Conservation (phyloP, 2,888 invertebrate genomes). For the Steinernema carpocapsae region DNA sequence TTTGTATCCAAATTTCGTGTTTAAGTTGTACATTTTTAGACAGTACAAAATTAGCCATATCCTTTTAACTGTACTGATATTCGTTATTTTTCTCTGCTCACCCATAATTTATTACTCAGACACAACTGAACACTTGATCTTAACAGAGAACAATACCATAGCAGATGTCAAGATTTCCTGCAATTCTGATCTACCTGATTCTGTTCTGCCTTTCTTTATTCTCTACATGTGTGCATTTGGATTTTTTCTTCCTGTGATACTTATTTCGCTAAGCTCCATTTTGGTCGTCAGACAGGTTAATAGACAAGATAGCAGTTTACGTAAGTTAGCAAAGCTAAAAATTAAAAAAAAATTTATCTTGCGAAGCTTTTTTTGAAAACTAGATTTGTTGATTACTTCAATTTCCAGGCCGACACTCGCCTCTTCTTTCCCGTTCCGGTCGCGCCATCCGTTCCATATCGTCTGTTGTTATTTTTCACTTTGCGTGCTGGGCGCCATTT, state of each 20-base stretch:
- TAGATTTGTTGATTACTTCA: not conserved
- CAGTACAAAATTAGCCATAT: conserved; percentile 37
- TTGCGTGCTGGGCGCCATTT: conserved; percentile 47
- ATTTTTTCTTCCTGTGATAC: conserved; percentile 49
- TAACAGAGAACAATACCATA: conserved; percentile 34
- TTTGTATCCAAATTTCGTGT: not conserved
- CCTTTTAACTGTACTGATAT: conserved; percentile 39
- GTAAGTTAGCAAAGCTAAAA: not conserved
- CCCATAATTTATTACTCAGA: conserved; percentile 58
- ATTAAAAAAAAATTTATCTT: not conserved
- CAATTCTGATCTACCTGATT: conserved; percentile 46
- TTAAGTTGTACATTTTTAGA: conserved; percentile 3
- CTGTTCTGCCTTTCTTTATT: conserved; percentile 47
- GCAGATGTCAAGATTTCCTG: conserved; percentile 32
- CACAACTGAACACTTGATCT: conserved; percentile 27
- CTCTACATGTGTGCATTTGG: conserved; percentile 56
- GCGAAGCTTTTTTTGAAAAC: no score
- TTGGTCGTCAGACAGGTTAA: conserved; percentile 51
- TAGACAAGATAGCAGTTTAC: not conserved
- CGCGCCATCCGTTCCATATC: conserved; percentile 5
- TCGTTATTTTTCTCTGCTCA: conserved; percentile 42
- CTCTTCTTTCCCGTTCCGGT: not conserved
- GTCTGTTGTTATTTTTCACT: conserved; percentile 39
- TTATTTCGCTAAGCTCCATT: conserved; percentile 53
- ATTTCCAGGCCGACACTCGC: conserved; percentile 5